Evolutionary conservation across 2,888 invertebrate genomes (phyloP), one percentile per base, ranked within the genome.

Genomic region (Platycnemis pennipes): DNA sequence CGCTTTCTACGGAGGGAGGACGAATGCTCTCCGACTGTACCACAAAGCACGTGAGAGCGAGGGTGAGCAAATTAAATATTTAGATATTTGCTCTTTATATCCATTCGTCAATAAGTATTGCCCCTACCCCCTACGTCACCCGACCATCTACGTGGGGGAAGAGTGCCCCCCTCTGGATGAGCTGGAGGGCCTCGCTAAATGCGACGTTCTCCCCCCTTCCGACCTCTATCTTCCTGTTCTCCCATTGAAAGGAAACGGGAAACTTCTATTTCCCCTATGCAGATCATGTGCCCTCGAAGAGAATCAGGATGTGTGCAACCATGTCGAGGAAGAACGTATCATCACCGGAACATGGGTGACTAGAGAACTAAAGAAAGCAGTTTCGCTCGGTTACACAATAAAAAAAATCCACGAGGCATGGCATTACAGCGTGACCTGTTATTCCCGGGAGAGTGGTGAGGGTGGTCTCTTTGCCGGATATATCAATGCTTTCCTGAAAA

Each of bases 221-320:
- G 94, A 94, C 26, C 94, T 95, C 22, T 96, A 95, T 94, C 95
- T 95, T 49, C 96, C 96, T 8, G 95, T 96, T 0, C 94, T 96
- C 19, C 96, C 96, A 0, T 94, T 95, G 8, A 95, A 95, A 94
- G 95, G 95, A 86, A 95, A 95, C 88, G 95, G 95, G 0, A 95
- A 95, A 94, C 94, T 96, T 37, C 95, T 96, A 94, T 96, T 96
- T 95, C 95, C 95, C 2, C 94, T 96, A 7, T 96, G 96, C 95
- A 95, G 95, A 19, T 95, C 95, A 0, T 96, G 96, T 95, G 95
- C 95, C 63, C 95, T 96, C 49, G 95, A 94, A 42, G 86, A 95
- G 85, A 94, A 95, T 87, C 95, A 95, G 77, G 85, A 94, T 4
- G 95, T 95, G 0, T 96, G 96, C 94, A 63, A n/a, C 3, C 96